These are phyloP conservation scores for Brachirus orientalis DNA, from an alignment of 2,113 vertebrate genomes.

Conservation along the genomic window DNA sequence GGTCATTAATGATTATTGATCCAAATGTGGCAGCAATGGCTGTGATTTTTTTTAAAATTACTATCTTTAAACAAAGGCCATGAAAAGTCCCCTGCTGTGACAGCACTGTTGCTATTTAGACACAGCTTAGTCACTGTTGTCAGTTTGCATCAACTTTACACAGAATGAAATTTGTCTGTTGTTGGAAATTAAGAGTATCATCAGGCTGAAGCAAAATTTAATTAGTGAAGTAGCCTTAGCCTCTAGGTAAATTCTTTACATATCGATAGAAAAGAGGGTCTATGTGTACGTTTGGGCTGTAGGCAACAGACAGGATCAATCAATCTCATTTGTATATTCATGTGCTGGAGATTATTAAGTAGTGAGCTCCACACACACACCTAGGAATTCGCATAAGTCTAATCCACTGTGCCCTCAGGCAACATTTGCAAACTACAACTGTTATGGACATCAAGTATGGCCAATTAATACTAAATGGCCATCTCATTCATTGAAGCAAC, in stretches of 20 bases:
- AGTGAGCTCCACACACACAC: slow-evolving; percentile 19
- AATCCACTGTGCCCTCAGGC: slow-evolving; percentile 42
- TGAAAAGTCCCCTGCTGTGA: slow-evolving; percentile 23
- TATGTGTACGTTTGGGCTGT: slow-evolving; percentile 29
- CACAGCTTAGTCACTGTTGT: slow-evolving; percentile 15
- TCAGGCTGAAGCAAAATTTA: slow-evolving; percentile 5
- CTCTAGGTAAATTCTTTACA: neutral
- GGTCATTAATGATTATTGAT: slow-evolving; percentile 34
- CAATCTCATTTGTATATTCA: slow-evolving; percentile 59
- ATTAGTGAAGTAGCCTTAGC: neutral
- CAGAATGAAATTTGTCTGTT: neutral
- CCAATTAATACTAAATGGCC: slow-evolving; percentile 29
- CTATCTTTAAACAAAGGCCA: slow-evolving; percentile 3
- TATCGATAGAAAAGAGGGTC: neutral
- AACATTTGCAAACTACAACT: slow-evolving; percentile 36
- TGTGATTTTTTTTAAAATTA: slow-evolving; percentile 12
- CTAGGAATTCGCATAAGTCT: slow-evolving; percentile 39
- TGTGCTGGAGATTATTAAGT: slow-evolving; percentile 52
- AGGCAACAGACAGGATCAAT: slow-evolving; percentile 54
- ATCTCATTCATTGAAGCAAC: slow-evolving; percentile 3
- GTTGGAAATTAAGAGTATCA: neutral
- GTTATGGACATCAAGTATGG: slow-evolving; percentile 23
- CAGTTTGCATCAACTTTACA: slow-evolving; percentile 17
- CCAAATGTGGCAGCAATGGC: slow-evolving; percentile 17
- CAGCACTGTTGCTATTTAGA: slow-evolving; percentile 13